Evolutionary conservation across 1,140 invertebrate species (phyloP).

Genomic region (Aplysia californica): DNA sequence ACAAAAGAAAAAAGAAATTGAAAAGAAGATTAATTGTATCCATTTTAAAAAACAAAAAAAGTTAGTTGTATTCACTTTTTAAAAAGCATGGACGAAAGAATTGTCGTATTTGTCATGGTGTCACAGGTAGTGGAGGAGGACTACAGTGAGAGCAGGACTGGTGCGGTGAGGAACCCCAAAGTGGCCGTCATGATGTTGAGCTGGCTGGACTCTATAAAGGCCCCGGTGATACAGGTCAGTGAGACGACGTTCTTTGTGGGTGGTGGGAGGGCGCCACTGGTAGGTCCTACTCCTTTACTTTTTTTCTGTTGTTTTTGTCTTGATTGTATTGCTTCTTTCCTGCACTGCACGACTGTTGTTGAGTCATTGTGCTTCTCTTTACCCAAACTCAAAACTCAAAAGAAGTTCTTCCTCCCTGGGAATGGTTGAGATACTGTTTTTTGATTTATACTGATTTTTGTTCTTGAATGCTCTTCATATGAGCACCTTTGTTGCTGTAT

Average conservation of each 20-base stretch:
- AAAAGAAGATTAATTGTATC: neutral
- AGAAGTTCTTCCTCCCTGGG: no score
- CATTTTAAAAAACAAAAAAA: neutral
- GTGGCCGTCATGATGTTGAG: conserved; percentile 59
- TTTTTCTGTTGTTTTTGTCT: neutral
- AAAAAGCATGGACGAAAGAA: no score
- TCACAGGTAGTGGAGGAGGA: conserved; percentile 52
- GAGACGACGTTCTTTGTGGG: neutral
- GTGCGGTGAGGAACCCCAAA: conserved; percentile 50
- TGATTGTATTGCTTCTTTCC: no score
- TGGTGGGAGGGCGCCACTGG: neutral
- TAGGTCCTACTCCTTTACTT: neutral
- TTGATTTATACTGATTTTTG: no score
- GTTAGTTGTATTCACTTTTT: neutral
- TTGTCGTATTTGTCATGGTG: neutral
- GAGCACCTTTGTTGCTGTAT: no score
- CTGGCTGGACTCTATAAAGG: conserved; percentile 62
- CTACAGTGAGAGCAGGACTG: conserved; percentile 39
- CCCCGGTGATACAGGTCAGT: conserved; percentile 52
- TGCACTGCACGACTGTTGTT: neutral
- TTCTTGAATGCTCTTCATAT: no score
- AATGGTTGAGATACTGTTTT: no score
- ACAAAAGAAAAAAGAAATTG: neutral
- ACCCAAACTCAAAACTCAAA: neutral
- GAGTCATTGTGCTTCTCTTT: neutral